Evolutionary conservation across 2,113 vertebrate species (phyloP).

Genomic region (Alexandromys fortis): DNA sequence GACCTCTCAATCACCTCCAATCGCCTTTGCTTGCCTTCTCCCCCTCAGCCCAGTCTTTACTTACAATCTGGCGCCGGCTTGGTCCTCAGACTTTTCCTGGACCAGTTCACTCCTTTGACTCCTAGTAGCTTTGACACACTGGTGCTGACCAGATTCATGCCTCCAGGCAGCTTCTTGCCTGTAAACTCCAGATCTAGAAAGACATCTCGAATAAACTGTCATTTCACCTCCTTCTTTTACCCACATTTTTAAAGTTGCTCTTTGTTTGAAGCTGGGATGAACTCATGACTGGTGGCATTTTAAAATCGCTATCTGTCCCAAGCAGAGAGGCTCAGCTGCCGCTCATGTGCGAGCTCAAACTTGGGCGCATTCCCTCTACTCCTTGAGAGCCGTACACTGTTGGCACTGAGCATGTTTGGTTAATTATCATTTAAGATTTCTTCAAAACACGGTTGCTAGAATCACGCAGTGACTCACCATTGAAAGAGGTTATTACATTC

Average conservation of each 20-base stretch:
- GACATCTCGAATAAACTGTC: background rate
- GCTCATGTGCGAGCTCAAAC: background rate
- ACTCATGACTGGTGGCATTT: background rate
- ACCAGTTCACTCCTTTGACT: background rate
- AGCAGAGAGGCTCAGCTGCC: background rate
- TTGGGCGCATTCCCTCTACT: background rate
- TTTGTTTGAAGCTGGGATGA: background rate
- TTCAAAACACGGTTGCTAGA: constrained; percentile 48
- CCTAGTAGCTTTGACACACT: background rate
- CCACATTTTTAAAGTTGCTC: background rate
- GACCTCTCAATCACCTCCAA: background rate
- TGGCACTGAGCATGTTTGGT: background rate
- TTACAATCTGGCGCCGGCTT: background rate
- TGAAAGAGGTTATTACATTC: constrained; percentile 38
- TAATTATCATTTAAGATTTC: constrained; percentile 56
- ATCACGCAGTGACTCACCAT: background rate
- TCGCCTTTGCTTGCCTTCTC: background rate
- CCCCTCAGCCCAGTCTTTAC: background rate
- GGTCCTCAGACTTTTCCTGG: background rate
- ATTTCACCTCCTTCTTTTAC: background rate
- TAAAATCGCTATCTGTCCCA: background rate
- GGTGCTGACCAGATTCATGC: background rate
- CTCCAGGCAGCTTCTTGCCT: background rate
- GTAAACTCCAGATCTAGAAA: background rate
- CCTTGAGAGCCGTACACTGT: background rate